phyloP scores from a whole-genome alignment of 2,113 vertebrate species.

The Miniopterus natalensis region DNA sequence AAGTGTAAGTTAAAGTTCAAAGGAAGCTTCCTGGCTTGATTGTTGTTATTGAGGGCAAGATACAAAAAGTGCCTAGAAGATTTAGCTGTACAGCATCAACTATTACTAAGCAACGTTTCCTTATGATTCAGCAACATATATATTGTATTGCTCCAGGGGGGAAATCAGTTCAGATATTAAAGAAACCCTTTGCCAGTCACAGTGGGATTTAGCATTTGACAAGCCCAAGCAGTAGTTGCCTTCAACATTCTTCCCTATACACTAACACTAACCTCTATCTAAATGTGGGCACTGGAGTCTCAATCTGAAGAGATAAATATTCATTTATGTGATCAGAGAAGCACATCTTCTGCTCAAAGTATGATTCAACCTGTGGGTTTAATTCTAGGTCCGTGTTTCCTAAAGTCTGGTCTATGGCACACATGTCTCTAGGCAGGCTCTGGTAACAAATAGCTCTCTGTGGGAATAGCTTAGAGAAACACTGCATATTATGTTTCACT shows the following conservation, averaged over 20 bases:
- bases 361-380: neutral
- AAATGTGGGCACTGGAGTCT: neutral
- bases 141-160: neutral
- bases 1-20: constrained; percentile 35
- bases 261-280: neutral
- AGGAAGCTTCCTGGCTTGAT: neutral
- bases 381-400: neutral
- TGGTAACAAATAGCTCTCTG: neutral
- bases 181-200: neutral
- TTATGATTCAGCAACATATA: neutral
- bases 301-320: constrained; percentile 2
- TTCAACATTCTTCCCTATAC: neutral
- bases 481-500: accelerated
- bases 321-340: neutral
- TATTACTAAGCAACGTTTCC: neutral
- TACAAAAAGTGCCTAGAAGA: neutral
- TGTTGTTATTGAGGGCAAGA: neutral
- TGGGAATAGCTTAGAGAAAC: neutral
- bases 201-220: neutral
- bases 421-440: neutral
- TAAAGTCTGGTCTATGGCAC: neutral
- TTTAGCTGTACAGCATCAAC: neutral
- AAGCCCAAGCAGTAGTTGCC: neutral
- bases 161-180: neutral
- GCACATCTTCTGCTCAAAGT: neutral